Conservation (phyloP, 2,797 vertebrate species). For the Sphaeramia orbicularis region DNA sequence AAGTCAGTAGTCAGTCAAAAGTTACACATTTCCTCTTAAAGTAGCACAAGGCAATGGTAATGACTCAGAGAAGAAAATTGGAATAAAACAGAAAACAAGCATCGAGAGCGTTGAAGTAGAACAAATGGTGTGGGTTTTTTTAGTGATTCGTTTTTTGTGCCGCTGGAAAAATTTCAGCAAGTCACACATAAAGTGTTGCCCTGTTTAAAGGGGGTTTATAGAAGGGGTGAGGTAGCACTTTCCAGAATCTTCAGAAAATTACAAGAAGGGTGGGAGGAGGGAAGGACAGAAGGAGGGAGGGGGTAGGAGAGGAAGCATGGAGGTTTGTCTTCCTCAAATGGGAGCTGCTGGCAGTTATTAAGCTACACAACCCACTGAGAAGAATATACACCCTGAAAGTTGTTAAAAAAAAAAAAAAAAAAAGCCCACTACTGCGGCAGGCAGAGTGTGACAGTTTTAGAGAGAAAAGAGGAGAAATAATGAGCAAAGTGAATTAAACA, state of each 20-base stretch:
- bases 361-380: constrained; percentile 55
- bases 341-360: constrained; percentile 70
- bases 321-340: constrained; percentile 54
- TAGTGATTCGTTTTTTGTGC: constrained; percentile 28
- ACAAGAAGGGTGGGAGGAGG: constrained; percentile 52
- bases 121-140: constrained; percentile 19
- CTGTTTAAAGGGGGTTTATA: constrained; percentile 61
- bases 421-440: constrained; percentile 22
- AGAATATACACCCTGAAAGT: constrained; percentile 53
- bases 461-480: constrained; percentile 34
- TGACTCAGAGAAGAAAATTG: constrained; percentile 15
- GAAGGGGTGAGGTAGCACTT: constrained; percentile 79
- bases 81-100: background rate
- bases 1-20: background rate
- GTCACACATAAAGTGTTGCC: constrained; percentile 47
- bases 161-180: constrained; percentile 56
- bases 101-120: background rate
- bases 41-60: constrained; percentile 36
- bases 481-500: constrained; percentile 57
- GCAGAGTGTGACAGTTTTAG: constrained; percentile 27
- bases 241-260: constrained; percentile 76
- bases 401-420: constrained; percentile 69
- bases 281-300: constrained; percentile 7
- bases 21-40: constrained; percentile 26
- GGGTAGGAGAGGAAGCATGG: constrained; percentile 22